Conservation (phyloP, 2,113 vertebrate species). For the Rhinopomastus cyanomelas region DNA sequence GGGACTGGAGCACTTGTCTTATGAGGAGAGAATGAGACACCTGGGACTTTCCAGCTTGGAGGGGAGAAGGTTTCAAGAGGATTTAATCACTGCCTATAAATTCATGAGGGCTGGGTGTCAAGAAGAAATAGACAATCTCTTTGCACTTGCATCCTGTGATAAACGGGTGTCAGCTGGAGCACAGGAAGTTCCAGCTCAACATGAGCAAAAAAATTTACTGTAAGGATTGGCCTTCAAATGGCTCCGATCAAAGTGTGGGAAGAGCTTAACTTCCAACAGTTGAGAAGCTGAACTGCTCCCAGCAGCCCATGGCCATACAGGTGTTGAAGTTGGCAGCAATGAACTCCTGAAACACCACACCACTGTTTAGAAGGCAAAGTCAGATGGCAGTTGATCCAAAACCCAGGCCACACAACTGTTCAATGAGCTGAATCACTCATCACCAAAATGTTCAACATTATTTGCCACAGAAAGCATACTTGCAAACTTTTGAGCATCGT, state of each 20-base stretch:
- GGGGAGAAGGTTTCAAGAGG: no score
- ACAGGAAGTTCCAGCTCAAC: no score
- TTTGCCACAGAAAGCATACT: background rate
- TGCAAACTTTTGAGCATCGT: background rate
- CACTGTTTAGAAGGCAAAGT: background rate
- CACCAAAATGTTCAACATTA: accelerated
- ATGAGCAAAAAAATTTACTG: no score
- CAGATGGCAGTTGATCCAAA: background rate
- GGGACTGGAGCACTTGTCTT: no score
- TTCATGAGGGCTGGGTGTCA: no score
- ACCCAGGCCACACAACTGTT: background rate
- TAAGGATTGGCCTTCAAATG: no score
- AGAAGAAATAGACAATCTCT: no score
- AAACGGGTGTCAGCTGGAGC: no score
- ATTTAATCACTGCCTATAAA: no score
- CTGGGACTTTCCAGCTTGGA: no score
- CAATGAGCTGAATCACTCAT: background rate
- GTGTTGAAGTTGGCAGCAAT: accelerated
- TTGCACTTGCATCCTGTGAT: no score
- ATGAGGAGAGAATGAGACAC: no score
- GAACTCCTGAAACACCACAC: background rate
- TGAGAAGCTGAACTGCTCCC: background rate
- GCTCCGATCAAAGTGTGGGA: background rate
- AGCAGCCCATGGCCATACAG: accelerated
- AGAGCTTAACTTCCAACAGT: background rate